Evolutionary conservation across 2,797 vertebrate genomes (phyloP).

Genomic region (Babyrousa celebensis): DNA sequence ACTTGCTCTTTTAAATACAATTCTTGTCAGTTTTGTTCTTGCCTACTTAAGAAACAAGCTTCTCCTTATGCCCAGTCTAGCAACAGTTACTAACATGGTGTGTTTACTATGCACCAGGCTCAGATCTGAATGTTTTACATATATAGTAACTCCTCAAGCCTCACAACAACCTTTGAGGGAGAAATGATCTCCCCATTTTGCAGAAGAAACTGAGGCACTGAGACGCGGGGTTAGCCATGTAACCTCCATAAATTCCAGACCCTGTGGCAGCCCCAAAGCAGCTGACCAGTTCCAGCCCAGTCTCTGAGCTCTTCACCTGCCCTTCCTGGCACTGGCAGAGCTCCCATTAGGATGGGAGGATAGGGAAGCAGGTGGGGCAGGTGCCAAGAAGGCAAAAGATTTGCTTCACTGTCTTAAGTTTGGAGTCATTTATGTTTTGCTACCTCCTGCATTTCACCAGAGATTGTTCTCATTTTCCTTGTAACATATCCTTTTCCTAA

Average conservation of each 20-base stretch:
- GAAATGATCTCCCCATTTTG: background rate
- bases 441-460: background rate
- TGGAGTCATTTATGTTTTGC: background rate
- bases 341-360: background rate
- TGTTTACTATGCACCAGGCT: background rate
- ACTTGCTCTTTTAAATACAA: constrained; percentile 34
- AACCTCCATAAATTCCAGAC: background rate
- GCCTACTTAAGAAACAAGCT: constrained; percentile 22
- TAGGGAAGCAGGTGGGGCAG: background rate
- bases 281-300: background rate
- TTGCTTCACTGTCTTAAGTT: background rate
- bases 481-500: background rate
- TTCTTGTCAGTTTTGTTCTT: constrained; percentile 3
- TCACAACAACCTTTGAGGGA: background rate
- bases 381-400: background rate
- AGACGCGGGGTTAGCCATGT: background rate
- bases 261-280: background rate
- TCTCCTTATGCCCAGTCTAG: background rate
- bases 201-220: background rate
- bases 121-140: background rate
- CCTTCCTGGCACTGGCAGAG: background rate
- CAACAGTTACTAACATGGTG: constrained; percentile 1
- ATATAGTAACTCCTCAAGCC: background rate
- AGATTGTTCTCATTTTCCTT: constrained; percentile 6
- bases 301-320: background rate